These are phyloP conservation scores for Erpobdella octoculata DNA, from an alignment of 2,888 invertebrate species.

Conservation along the genomic window DNA sequence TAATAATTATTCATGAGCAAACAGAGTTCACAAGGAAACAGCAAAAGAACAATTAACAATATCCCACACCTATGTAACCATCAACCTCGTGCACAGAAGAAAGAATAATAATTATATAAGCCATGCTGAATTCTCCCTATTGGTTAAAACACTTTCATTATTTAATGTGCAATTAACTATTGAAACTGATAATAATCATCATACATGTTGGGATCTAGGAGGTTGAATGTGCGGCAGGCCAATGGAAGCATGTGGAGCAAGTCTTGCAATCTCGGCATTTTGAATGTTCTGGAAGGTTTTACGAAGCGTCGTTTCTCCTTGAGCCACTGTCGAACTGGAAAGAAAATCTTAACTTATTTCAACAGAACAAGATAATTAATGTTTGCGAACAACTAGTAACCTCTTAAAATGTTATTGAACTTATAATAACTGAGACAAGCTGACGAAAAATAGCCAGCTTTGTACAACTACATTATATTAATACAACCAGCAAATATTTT, in stretches of 20 bases:
- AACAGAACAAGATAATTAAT: no score
- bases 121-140: neutral
- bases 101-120: neutral
- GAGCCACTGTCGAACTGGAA: slow-evolving; percentile 53
- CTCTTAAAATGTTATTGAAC: no score
- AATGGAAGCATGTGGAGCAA: neutral
- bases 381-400: no score
- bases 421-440: no score
- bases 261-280: slow-evolving; percentile 44
- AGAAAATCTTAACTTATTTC: neutral
- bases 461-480: no score
- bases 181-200: no score
- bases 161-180: no score
- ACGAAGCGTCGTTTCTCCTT: slow-evolving; percentile 85
- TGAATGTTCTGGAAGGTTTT: slow-evolving; percentile 97
- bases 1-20: no score
- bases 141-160: neutral
- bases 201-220: neutral
- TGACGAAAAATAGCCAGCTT: no score
- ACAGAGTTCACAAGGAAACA: no score
- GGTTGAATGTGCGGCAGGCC: neutral
- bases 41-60: neutral
- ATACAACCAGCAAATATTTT: no score
- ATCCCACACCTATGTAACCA: neutral
- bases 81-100: neutral